Evolutionary conservation across 2,797 vertebrate species (phyloP).

Genomic region (Eospalax fontanierii): DNA sequence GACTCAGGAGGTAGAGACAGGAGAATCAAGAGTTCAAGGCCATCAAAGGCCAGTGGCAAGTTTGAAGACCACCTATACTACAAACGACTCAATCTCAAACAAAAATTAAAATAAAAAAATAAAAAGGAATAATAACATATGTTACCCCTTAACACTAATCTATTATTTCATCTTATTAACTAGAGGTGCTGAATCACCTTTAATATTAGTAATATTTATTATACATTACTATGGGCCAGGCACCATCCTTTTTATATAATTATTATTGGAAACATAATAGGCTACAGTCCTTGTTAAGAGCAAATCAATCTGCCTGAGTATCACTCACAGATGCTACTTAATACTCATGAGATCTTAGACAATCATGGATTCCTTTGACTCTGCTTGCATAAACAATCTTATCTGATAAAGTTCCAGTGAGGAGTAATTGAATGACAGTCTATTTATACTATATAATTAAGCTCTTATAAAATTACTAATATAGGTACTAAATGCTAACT

Average conservation of each 20-base stretch:
- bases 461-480: conserved; percentile 1
- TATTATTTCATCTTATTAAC: conserved; percentile 13
- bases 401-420: not conserved
- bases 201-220: not conserved
- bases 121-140: not conserved
- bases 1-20: no score
- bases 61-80: no score
- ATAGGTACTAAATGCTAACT: not conserved
- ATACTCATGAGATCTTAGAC: not conserved
- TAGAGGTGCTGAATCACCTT: not conserved
- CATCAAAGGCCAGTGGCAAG: no score
- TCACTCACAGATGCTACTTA: conserved; percentile 16
- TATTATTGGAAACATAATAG: not conserved
- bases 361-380: conserved; percentile 26
- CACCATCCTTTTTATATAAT: conserved; percentile 13
- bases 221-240: not conserved
- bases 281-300: not conserved
- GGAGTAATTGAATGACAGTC: conserved; percentile 2
- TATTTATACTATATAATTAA: not conserved
- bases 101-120: not conserved
- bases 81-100: no score
- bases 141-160: not conserved
- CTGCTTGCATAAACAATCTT: conserved; percentile 20
- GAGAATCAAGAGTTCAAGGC: no score
- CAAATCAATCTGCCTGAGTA: not conserved